Evolutionary conservation across 2,113 vertebrate genomes (phyloP).

Genomic region (Scartelaos histophorus): DNA sequence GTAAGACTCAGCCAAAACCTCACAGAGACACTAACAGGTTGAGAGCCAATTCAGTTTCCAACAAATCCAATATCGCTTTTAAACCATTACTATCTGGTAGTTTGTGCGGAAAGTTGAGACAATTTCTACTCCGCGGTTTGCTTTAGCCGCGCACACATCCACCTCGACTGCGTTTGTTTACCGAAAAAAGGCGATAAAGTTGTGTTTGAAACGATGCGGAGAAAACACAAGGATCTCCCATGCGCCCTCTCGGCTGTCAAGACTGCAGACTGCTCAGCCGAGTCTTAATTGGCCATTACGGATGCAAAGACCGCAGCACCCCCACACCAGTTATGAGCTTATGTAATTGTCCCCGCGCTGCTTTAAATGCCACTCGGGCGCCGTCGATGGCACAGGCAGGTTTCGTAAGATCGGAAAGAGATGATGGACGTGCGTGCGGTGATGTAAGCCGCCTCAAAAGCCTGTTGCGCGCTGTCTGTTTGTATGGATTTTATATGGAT

Average conservation of each 20-base stretch:
- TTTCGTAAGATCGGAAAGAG: constrained; percentile 10
- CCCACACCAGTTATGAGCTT: constrained; percentile 22
- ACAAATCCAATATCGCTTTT: not conserved
- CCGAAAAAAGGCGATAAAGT: constrained; percentile 24
- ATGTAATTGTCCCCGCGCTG: constrained; percentile 39
- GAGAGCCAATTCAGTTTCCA: not conserved
- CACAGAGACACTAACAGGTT: too few relatives aligned
- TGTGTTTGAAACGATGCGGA: constrained; percentile 20
- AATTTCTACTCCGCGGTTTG: not conserved
- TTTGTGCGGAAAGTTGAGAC: not conserved
- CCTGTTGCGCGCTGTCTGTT: not conserved
- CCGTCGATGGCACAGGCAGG: constrained; percentile 7
- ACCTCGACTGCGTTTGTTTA: not conserved
- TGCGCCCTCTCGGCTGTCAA: not conserved
- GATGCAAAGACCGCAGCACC: constrained; percentile 16
- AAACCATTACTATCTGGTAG: not conserved
- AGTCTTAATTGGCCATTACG: constrained; percentile 29
- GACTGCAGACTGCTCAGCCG: not conserved
- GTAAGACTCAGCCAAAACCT: too few relatives aligned
- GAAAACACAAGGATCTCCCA: constrained; percentile 32
- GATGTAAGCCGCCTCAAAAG: not conserved
- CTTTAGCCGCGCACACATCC: not conserved
- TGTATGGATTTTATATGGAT: not conserved
- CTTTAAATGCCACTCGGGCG: constrained; percentile 19
- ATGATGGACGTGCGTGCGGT: constrained; percentile 34